Conservation (phyloP, 2,113 vertebrate species). For the Willisornis vidua region DNA sequence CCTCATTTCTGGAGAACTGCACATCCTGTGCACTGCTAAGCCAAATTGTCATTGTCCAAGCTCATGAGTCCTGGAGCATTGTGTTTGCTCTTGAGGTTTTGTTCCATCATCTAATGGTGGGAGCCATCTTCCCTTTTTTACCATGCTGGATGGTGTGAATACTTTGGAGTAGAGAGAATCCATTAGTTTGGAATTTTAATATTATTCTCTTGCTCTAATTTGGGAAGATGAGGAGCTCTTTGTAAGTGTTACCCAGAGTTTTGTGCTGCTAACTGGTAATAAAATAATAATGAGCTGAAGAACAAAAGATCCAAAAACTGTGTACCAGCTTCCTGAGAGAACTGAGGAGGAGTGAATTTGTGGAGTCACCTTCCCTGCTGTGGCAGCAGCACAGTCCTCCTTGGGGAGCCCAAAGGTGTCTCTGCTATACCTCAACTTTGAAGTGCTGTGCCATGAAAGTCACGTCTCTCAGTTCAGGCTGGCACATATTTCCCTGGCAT, state of each 20-base stretch:
- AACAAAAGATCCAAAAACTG: not conserved
- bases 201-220: not conserved
- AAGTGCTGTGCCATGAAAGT: accelerated
- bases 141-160: accelerated
- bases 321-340: not conserved
- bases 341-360: accelerated
- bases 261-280: not conserved
- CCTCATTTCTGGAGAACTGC: not conserved
- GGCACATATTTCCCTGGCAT: accelerated
- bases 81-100: not conserved
- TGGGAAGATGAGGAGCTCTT: not conserved
- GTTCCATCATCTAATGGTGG: not conserved
- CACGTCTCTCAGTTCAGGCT: accelerated
- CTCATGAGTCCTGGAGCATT: not conserved
- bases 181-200: not conserved
- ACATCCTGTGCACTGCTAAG: not conserved
- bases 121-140: accelerated
- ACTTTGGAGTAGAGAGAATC: not conserved
- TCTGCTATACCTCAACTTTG: not conserved
- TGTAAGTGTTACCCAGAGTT: not conserved
- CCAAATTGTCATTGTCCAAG: not conserved
- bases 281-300: not conserved
- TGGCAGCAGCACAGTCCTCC: not conserved
- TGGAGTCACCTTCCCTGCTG: not conserved
- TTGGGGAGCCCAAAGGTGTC: accelerated